Conservation (phyloP, 2,888 invertebrate genomes). For the Geotrupes spiniger region DNA sequence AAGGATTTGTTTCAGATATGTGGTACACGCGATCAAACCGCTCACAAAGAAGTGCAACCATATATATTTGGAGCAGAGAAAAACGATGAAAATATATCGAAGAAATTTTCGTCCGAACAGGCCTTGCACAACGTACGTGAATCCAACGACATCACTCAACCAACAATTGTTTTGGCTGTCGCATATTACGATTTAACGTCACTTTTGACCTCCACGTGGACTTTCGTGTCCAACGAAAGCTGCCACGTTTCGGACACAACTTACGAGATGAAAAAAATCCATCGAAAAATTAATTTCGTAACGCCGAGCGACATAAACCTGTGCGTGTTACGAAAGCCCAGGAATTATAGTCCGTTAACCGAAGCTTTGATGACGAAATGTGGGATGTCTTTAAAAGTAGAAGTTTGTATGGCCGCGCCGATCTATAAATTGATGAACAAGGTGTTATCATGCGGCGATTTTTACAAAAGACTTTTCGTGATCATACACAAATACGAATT, state of each 20-base stretch:
- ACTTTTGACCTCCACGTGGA: constrained; percentile 26
- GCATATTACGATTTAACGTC: constrained; percentile 24
- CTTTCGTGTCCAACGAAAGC: constrained; percentile 17
- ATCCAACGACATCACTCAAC: constrained; percentile 4
- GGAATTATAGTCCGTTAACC: constrained; percentile 24
- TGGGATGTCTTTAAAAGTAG: constrained; percentile 30
- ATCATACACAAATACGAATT: constrained; percentile 25
- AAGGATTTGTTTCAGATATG: constrained; percentile 20
- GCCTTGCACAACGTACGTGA: constrained; percentile 12
- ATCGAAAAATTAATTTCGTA: not conserved
- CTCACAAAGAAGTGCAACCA: constrained; percentile 6
- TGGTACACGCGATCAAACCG: constrained; percentile 18
- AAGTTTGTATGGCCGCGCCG: constrained; percentile 26
- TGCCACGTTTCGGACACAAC: constrained; percentile 24
- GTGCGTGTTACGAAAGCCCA: constrained; percentile 6
- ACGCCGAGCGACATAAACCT: constrained; percentile 26
- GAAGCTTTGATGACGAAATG: constrained; percentile 25
- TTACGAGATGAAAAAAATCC: not conserved
- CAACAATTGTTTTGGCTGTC: constrained; percentile 26
- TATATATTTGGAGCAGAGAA: constrained; percentile 24
- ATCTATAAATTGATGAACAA: constrained; percentile 9
- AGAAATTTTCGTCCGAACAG: constrained; percentile 13
- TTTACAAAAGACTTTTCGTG: constrained; percentile 28
- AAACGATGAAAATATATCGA: constrained; percentile 18
- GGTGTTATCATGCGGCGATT: constrained; percentile 8